Evolutionary conservation across 1,140 invertebrate genomes (phyloP).

Genomic region (Drosophila gunungcola): DNA sequence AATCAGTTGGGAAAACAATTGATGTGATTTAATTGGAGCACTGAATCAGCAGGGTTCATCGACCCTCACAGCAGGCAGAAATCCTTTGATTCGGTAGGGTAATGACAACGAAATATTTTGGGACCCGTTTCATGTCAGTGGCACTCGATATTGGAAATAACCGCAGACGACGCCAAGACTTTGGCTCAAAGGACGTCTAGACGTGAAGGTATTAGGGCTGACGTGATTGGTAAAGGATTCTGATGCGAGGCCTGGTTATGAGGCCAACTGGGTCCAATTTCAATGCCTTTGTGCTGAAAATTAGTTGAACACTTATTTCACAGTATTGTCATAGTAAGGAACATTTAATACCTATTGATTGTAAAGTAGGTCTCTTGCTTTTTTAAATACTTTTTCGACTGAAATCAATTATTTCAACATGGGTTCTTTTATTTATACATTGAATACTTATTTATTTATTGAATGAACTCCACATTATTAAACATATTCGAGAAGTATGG

Average conservation of each 20-base stretch:
- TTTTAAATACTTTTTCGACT: too few species aligned
- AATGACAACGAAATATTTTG: not conserved
- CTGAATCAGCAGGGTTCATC: constrained; percentile 1
- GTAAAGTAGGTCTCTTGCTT: too few species aligned
- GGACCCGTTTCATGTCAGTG: constrained; percentile 25
- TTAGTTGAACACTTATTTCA: not conserved
- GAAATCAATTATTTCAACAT: too few species aligned
- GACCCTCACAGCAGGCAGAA: constrained; percentile 31
- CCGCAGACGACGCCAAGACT: constrained; percentile 35
- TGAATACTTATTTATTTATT: too few species aligned
- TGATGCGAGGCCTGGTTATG: constrained; percentile 7
- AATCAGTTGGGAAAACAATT: constrained; percentile 16
- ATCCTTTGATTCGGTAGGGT: constrained; percentile 13
- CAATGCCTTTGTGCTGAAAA: constrained; percentile 7
- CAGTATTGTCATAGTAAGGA: not conserved
- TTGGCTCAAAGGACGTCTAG: constrained; percentile 44
- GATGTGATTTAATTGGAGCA: constrained; percentile 38
- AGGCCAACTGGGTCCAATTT: constrained; percentile 9
- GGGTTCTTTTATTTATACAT: too few species aligned
- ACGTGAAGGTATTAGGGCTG: constrained; percentile 28
- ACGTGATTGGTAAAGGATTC: constrained; percentile 31
- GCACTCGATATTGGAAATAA: constrained; percentile 15
- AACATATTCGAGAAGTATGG: not conserved
- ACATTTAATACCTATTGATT: not conserved
- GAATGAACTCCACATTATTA: not conserved